Evolutionary conservation across 2,113 vertebrate genomes (phyloP), one percentile per base, ranked within the genome.

Genomic region (Reinhardtius hippoglossoides): DNA sequence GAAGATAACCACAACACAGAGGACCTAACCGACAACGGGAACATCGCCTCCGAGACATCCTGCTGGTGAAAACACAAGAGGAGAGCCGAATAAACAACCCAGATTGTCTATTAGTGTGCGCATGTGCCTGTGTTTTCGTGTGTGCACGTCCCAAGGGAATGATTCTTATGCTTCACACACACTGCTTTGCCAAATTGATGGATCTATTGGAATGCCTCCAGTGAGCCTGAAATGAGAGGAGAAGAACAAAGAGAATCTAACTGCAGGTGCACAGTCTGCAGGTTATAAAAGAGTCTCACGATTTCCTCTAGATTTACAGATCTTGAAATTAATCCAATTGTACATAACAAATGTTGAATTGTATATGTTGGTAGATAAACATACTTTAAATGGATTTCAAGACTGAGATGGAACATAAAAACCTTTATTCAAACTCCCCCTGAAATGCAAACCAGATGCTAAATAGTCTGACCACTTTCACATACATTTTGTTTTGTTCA

Each of bases 151-250:
- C 87, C 64, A 10, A 63, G 80, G 86, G 91, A 88, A 84, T 80
- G 59, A 71, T 86, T 86, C 85, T 73, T 76, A 85, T 87, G 86
- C 88, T 91, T 91, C 89, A 91, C 88, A 89, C 84, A 76, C 84
- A 80, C 88, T 87, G 88, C 89, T 92, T 90, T 89, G 86, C 89
- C 78, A 90, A 90, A 91, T 88, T 92, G 91, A 93, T 90, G 85
- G 88, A 92, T 91, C 91, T 87, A 91, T 91, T 91, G 90, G 91
- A 91, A 92, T 90, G 87, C 90, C 86, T 92, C 83, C 81, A 88
- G 89, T 88, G 89, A 89, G 90, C 81, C 87, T 86, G 84, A 85
- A 90, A 81, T 48, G 67, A 73, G 83, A 52, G 52, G 20, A 52
- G 65, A 71, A 76, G 83, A 91, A 86, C 80, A 85, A 86, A 89